These are phyloP conservation scores for Caenorhabditis imperialis DNA, from an alignment of 2,888 invertebrate genomes.

Conservation along the genomic window DNA sequence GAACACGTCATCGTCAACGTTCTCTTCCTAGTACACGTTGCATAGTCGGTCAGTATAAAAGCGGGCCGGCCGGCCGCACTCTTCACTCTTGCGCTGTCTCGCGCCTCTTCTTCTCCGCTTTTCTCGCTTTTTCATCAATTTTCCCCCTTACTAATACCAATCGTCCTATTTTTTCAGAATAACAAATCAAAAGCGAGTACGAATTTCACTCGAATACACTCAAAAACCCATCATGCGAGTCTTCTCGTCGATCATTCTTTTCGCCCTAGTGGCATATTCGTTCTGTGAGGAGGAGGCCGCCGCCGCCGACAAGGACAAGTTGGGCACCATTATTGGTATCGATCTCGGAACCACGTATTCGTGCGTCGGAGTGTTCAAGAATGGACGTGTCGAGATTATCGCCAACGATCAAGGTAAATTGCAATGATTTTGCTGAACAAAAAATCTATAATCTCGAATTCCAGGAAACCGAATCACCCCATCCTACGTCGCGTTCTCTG, in stretches of 20 bases:
- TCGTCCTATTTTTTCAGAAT: slow-evolving; percentile 19
- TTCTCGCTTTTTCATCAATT: background rate
- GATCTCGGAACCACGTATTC: slow-evolving; percentile 79
- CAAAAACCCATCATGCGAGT: slow-evolving; percentile 46
- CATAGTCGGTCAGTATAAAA: slow-evolving; percentile 34
- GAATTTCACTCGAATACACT: slow-evolving; percentile 15
- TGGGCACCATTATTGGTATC: slow-evolving; percentile 78
- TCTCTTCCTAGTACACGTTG: slow-evolving; percentile 46
- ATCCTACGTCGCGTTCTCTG: slow-evolving; percentile 76
- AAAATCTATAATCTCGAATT: background rate
- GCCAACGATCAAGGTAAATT: slow-evolving; percentile 76
- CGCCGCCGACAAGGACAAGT: slow-evolving; percentile 61
- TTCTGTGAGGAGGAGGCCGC: slow-evolving; percentile 32
- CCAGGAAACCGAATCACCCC: slow-evolving; percentile 73
- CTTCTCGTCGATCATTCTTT: slow-evolving; percentile 56
- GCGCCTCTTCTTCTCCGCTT: background rate
- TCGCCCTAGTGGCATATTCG: slow-evolving; percentile 61
- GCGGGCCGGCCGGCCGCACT: slow-evolving; percentile 1
- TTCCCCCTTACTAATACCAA: background rate
- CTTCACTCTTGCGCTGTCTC: background rate
- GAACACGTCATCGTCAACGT: slow-evolving; percentile 24
- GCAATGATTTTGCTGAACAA: background rate
- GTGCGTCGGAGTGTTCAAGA: slow-evolving; percentile 79
- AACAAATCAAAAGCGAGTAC: slow-evolving; percentile 18
- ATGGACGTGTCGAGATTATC: slow-evolving; percentile 79